Evolutionary conservation across 2,888 invertebrate genomes (phyloP).

Genomic region (Apamea sordens): DNA sequence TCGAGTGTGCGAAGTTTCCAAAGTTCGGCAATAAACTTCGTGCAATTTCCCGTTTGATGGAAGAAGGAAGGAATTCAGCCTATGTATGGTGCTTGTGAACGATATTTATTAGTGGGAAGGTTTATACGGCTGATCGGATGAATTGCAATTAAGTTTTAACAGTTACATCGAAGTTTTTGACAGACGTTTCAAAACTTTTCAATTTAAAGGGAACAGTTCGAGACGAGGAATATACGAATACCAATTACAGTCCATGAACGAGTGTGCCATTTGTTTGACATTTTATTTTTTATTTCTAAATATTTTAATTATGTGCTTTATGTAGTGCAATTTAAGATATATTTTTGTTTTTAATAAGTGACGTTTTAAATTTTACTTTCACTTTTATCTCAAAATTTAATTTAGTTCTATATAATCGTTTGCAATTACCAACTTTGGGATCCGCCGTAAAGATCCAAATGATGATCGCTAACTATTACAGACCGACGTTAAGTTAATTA

Average conservation of each 20-base stretch:
- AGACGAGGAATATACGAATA: background rate
- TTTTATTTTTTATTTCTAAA: background rate
- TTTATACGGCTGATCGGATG: background rate
- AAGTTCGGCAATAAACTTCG: slow-evolving; percentile 54
- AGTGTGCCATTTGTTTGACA: background rate
- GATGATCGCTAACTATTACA: background rate
- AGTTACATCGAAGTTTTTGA: background rate
- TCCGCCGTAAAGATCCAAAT: background rate
- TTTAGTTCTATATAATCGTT: background rate
- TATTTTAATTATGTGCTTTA: background rate
- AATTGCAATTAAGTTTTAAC: background rate
- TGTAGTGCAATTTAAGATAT: background rate
- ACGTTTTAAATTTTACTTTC: background rate
- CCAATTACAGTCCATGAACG: background rate
- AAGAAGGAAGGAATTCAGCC: slow-evolving; percentile 26
- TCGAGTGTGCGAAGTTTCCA: slow-evolving; percentile 30
- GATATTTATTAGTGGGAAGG: background rate
- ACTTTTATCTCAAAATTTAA: background rate
- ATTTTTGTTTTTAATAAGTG: background rate
- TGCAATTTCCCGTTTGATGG: slow-evolving; percentile 45
- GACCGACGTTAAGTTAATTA: background rate
- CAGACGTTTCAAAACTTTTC: background rate
- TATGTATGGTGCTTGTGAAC: background rate
- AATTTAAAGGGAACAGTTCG: background rate
- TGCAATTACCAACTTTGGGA: background rate